Percentiles rank a stretch among this genome's conserved stretches.
These are phyloP conservation scores for Coreoperca whiteheadi DNA, from an alignment of 2,113 vertebrate species.

Conservation along the genomic window DNA sequence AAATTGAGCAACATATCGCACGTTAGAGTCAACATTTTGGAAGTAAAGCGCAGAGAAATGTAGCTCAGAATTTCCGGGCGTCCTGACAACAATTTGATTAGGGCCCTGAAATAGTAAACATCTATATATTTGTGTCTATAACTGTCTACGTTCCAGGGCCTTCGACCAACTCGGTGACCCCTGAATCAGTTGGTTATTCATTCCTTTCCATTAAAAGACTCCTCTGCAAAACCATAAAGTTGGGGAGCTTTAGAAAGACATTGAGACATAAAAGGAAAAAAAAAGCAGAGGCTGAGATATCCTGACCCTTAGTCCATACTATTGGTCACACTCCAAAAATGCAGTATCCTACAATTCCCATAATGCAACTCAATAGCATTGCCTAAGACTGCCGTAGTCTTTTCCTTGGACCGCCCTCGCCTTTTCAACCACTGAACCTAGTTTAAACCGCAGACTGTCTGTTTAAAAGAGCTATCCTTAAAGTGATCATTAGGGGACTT, in stretches of 20 bases:
- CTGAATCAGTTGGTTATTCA: too few relatives aligned
- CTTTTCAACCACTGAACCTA: neutral
- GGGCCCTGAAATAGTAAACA: neutral
- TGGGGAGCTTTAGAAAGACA: neutral
- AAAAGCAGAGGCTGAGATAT: neutral
- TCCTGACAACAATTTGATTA: neutral
- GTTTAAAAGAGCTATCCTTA: neutral
- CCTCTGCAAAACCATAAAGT: too few relatives aligned
- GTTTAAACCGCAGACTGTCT: neutral
- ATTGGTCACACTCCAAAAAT: neutral
- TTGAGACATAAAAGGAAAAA: too few relatives aligned
- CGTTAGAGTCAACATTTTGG: neutral
- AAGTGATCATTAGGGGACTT: neutral
- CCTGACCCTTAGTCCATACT: neutral
- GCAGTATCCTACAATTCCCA: neutral
- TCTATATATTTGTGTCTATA: too few relatives aligned
- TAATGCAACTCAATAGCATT: neutral
- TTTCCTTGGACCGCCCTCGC: neutral
- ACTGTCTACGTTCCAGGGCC: neutral
- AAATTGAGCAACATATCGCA: neutral
- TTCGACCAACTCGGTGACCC: neutral
- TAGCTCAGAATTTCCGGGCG: neutral
- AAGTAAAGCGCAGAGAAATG: neutral
- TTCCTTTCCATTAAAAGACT: too few relatives aligned
- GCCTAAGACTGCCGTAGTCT: too few relatives aligned